Conservation (phyloP, 2,888 invertebrate genomes). For the Cremastobaeus sp. region DNA sequence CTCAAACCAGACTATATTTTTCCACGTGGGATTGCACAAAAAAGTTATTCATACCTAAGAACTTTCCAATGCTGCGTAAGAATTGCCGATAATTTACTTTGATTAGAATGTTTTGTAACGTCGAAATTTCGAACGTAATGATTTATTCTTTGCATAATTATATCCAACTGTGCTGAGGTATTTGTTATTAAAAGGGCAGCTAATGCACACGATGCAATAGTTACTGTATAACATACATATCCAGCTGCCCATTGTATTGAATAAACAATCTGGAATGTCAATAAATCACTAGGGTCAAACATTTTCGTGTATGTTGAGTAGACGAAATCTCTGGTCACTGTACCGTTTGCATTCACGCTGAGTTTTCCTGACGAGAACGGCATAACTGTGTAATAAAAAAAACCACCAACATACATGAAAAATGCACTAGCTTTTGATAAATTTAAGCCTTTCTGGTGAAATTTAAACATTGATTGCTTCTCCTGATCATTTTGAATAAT, state of each 20-base stretch:
- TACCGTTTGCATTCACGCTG: slow-evolving; percentile 52
- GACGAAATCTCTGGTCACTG: slow-evolving; percentile 47
- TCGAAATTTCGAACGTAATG: slow-evolving; percentile 11
- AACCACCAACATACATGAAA: slow-evolving; percentile 63
- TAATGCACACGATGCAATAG: slow-evolving; percentile 59
- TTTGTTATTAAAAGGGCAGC: slow-evolving; percentile 63
- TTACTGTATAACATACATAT: slow-evolving; percentile 54
- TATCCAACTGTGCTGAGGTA: slow-evolving; percentile 62
- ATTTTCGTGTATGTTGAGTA: slow-evolving; percentile 63
- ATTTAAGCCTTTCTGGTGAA: slow-evolving; percentile 48
- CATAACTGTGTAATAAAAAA: slow-evolving; percentile 60
- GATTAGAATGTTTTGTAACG: not conserved
- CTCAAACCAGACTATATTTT: no score
- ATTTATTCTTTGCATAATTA: slow-evolving; percentile 50
- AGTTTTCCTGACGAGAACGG: slow-evolving; percentile 55
- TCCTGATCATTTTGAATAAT: slow-evolving; percentile 15
- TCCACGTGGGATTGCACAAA: no score
- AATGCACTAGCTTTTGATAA: slow-evolving; percentile 56
- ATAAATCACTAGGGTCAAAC: slow-evolving; percentile 53
- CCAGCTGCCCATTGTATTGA: slow-evolving; percentile 54
- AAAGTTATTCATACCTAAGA: slow-evolving; percentile 31
- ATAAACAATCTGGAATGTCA: slow-evolving; percentile 62
- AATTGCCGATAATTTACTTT: slow-evolving; percentile 57
- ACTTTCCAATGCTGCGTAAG: slow-evolving; percentile 57
- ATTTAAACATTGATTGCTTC: slow-evolving; percentile 19